phyloP scores from a whole-genome alignment of 1,140 invertebrate genomes.

The Hesperophylax magnus region DNA sequence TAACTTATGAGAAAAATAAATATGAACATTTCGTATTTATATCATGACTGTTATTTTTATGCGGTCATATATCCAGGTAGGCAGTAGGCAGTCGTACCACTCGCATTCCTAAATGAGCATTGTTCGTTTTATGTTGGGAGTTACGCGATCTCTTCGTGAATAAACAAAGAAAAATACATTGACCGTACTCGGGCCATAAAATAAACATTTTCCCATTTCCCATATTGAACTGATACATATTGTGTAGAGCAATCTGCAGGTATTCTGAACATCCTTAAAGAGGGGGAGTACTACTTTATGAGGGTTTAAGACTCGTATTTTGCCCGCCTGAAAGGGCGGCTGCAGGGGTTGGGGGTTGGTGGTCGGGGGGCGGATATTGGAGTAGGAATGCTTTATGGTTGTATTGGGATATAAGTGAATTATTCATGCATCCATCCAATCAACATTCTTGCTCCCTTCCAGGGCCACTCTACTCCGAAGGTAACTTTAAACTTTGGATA shows the following conservation, averaged over 20 bases:
- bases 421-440: slow-evolving; percentile 58
- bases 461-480: slow-evolving; percentile 17
- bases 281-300: slow-evolving; percentile 50
- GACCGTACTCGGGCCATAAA: slow-evolving; percentile 24
- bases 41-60: not conserved
- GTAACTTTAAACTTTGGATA: slow-evolving; percentile 56
- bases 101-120: slow-evolving; percentile 12
- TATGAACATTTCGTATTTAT: too few relatives aligned
- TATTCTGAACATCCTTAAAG: slow-evolving; percentile 41
- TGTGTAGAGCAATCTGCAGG: slow-evolving; percentile 43
- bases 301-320: slow-evolving; percentile 53
- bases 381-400: slow-evolving; percentile 52
- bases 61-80: not conserved
- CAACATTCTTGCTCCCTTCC: slow-evolving; percentile 41
- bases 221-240: slow-evolving; percentile 41
- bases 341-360: not conserved
- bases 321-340: slow-evolving; percentile 1
- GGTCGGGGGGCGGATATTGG: slow-evolving; percentile 3
- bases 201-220: slow-evolving; percentile 40
- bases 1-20: too few relatives aligned
- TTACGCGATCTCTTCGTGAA: slow-evolving; percentile 38
- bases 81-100: not conserved
- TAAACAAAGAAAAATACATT: slow-evolving; percentile 39
- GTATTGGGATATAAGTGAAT: slow-evolving; percentile 57
- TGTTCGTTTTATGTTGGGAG: slow-evolving; percentile 21